Conservation (phyloP, 2,888 invertebrate genomes). For the Pristionchus maxplancki region DNA sequence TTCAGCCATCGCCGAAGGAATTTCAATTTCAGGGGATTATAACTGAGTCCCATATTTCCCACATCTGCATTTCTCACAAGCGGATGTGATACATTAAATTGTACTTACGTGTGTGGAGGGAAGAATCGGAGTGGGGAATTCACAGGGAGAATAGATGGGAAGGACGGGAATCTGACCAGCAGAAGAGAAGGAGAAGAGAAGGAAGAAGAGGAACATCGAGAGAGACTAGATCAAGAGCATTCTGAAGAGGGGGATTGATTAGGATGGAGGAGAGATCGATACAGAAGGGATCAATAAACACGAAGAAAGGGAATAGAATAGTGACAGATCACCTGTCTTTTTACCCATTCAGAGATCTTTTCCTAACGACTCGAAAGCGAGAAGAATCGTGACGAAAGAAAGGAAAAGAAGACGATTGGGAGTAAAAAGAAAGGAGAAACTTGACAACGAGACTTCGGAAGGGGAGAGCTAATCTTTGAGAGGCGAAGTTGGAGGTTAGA, state of each 20-base stretch:
- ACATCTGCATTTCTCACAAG: not conserved
- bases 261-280: no score
- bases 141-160: conserved; percentile 67
- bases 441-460: not conserved
- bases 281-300: not conserved
- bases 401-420: conserved; percentile 21
- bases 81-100: not conserved
- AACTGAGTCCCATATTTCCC: not conserved
- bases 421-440: not conserved
- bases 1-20: no score
- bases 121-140: conserved; percentile 64
- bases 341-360: not conserved
- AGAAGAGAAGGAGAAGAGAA: not conserved
- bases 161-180: conserved; percentile 60
- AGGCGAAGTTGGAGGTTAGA: not conserved
- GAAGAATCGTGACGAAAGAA: conserved; percentile 1
- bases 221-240: not conserved
- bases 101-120: conserved; percentile 47
- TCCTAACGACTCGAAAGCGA: not conserved
- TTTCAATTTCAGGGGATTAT: not conserved
- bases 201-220: not conserved
- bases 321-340: not conserved
- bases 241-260: not conserved
- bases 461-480: not conserved
- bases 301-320: not conserved